phyloP scores from a whole-genome alignment of 2,888 invertebrate species.

The Frankliniella intonsa region DNA sequence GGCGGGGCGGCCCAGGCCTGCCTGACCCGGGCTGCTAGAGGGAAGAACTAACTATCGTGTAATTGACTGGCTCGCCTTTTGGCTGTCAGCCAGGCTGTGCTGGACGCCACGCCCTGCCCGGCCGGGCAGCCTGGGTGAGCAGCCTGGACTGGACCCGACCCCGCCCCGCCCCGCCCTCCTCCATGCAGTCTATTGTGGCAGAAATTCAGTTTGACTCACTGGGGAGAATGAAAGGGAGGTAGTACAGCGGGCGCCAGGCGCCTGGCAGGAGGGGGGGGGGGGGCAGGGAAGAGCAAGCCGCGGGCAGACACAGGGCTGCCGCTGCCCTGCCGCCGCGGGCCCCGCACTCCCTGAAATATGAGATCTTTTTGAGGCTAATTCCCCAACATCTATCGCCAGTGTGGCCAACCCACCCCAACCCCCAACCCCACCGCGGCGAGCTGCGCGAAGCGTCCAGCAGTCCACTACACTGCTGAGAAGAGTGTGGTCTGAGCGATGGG shows the following conservation, averaged over 20 bases:
- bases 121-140: background rate
- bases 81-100: background rate
- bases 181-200: background rate
- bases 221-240: background rate
- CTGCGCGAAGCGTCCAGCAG: no score
- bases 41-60: background rate
- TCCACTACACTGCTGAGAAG: no score
- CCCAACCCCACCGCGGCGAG: background rate
- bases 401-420: background rate
- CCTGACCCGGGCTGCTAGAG: background rate
- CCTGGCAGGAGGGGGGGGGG: background rate
- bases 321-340: background rate
- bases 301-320: background rate
- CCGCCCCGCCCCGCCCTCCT: background rate
- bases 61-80: background rate
- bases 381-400: background rate
- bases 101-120: background rate
- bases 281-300: background rate
- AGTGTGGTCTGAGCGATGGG: no score
- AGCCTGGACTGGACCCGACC: background rate
- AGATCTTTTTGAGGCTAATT: constrained; percentile 13
- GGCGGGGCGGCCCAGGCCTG: background rate
- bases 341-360: background rate
- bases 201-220: background rate
- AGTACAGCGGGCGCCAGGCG: background rate